Conservation (phyloP, 92 coral and sea anemone genomes). For the Phymanthus crucifer region DNA sequence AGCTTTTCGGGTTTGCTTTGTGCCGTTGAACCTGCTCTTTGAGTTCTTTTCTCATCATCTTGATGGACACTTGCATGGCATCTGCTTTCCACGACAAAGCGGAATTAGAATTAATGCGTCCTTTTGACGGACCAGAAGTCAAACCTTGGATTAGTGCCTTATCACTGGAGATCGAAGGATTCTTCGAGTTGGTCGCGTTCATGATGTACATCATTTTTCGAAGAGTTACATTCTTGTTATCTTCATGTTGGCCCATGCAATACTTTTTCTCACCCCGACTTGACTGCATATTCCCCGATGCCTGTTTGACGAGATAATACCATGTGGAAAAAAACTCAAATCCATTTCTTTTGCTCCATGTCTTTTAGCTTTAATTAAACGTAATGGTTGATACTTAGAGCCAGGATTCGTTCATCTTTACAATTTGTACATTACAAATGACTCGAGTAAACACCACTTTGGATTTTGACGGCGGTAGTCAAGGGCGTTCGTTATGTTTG, state of each 20-base stretch:
- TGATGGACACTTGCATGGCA: background rate
- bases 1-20: constrained; percentile 12
- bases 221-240: constrained; percentile 16
- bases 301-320: background rate
- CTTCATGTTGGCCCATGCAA: background rate
- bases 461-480: constrained; percentile 2
- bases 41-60: constrained; percentile 15
- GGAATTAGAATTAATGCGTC: background rate
- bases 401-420: background rate
- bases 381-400: background rate
- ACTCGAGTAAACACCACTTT: background rate
- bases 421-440: background rate
- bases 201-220: constrained; percentile 14
- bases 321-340: background rate
- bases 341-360: background rate
- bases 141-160: background rate
- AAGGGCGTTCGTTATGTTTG: background rate
- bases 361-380: background rate
- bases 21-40: constrained; percentile 17
- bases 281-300: background rate
- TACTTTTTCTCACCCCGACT: background rate
- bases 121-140: background rate
- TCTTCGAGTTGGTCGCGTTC: background rate
- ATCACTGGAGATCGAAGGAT: background rate
- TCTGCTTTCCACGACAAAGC: background rate